Base-by-base conservation (phyloP, 2,888 invertebrate genomes). In the Sphaerophoria taeniata region DNA sequence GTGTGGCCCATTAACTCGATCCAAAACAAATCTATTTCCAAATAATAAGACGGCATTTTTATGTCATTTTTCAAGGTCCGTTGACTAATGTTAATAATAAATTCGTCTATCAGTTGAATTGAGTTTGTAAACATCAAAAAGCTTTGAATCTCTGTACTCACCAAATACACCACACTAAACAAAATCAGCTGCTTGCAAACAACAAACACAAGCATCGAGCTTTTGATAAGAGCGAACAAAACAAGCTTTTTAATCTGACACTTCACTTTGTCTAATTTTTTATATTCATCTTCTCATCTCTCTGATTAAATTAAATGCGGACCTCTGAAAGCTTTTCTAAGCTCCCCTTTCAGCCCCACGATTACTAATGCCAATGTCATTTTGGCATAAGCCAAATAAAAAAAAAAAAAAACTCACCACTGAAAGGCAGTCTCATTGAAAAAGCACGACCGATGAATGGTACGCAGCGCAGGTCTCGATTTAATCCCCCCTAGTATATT, bases 391-490 rank as follows among this genome's bases (percentile, higher is more conserved):
- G 24, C 24, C 24, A 24, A 24, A 24, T 24, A 2, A 34, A 49
- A 76, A 16, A 49, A 11, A 4, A 14, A 49, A 39, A 16, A 49
- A 53, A 51, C 53, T 67, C 67, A 70, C 53, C 79, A 12, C 63
- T 47, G 43, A 69, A 76, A 60, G 60, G 47, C 63, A 81, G 81
- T 85, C 39, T 47, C 56, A 70, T 73, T 51, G 58, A 76, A 76
- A 77, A 85, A 81, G 81, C 85, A 73, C 81, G 51, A 49, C 81
- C 63, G 53, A 43, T 24, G 24, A 2, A 24, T 24, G 24, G 24
- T 24, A 24, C 24, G 24, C 2, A 24, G 77, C 85, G 80, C 85
- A 85, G 63, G 85, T 85, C 85, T 69, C 36, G 58, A 81, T 51
- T 61, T 55, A 56, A 71, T 70, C 58, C 56, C 75, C 43, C 39